Evolutionary conservation across 2,113 vertebrate genomes (phyloP).

Genomic region (Turnix velox): DNA sequence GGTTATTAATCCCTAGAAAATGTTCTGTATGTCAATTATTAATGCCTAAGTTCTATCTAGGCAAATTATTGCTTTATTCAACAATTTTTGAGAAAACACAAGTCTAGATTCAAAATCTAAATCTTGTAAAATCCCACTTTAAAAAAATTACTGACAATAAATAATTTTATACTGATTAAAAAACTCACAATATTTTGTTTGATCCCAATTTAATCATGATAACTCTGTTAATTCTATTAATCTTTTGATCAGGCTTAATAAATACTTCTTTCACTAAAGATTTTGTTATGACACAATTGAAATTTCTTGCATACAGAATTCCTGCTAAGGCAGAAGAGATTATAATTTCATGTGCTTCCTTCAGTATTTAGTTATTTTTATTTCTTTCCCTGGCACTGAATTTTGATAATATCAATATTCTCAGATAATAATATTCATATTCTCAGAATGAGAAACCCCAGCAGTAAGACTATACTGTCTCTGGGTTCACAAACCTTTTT

Average conservation of each 20-base stretch:
- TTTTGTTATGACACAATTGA: not conserved
- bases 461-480: not conserved
- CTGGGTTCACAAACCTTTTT: not conserved
- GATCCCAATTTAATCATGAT: not conserved
- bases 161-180: not conserved
- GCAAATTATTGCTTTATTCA: not conserved
- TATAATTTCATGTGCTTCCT: not conserved
- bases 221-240: not conserved
- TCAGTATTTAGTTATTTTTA: not conserved
- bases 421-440: not conserved
- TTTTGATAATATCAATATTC: not conserved
- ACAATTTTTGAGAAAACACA: not conserved
- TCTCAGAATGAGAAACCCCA: not conserved
- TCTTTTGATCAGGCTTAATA: not conserved
- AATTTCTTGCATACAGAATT: not conserved
- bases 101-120: not conserved
- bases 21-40: constrained; percentile 21
- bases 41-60: constrained; percentile 36
- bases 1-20: constrained; percentile 65
- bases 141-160: not conserved
- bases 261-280: not conserved
- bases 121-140: not conserved
- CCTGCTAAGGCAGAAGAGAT: not conserved
- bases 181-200: not conserved
- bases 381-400: not conserved